These are phyloP conservation scores for Meteorus sp. DNA, from an alignment of 1,140 invertebrate genomes.

Conservation along the genomic window DNA sequence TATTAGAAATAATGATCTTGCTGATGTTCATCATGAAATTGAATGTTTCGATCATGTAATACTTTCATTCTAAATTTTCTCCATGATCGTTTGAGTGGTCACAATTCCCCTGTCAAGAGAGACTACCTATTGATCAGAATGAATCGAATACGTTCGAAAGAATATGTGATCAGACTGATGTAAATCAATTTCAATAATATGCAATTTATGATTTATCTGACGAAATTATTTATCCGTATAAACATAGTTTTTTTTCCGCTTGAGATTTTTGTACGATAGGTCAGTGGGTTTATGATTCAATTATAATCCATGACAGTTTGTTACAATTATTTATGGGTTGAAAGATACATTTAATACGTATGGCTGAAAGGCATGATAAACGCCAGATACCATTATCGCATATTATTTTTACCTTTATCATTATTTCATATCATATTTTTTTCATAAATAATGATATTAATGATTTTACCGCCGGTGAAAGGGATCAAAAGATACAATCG, in stretches of 20 bases:
- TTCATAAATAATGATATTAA: background rate
- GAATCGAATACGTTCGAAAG: background rate
- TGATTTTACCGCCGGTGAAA: background rate
- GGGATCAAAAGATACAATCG: background rate
- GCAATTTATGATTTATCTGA: background rate
- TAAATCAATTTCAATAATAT: too few species aligned
- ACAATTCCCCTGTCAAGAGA: too few species aligned
- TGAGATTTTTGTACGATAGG: conserved; percentile 2
- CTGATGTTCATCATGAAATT: too few species aligned
- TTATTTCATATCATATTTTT: background rate
- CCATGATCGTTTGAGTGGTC: background rate
- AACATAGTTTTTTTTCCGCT: background rate
- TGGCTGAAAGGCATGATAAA: conserved; percentile 7
- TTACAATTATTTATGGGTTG: background rate
- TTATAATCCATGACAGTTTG: conserved; percentile 20
- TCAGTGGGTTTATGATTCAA: conserved; percentile 10
- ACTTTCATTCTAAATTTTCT: background rate
- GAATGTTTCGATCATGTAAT: too few species aligned
- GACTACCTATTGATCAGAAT: background rate
- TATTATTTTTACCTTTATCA: background rate
- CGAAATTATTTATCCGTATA: background rate
- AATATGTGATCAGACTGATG: background rate
- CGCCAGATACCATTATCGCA: conserved; percentile 9
- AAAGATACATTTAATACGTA: too few species aligned
- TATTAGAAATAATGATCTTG: too few species aligned